Evolutionary conservation across 2,113 vertebrate genomes (phyloP).

Genomic region (Melanerpes aurifrons): DNA sequence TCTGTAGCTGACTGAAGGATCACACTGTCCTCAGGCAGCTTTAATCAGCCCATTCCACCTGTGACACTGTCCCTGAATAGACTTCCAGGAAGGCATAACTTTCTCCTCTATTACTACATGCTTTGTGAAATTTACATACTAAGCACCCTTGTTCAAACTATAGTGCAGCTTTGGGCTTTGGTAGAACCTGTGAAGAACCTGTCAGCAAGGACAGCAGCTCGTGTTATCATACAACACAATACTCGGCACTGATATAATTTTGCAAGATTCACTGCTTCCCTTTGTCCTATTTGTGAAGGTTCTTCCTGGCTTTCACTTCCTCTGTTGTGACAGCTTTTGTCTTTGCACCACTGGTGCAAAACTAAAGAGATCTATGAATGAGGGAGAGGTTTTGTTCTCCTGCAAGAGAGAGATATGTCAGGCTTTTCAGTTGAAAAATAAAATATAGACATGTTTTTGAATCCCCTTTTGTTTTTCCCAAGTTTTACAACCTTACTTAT

Average conservation of each 20-base stretch:
- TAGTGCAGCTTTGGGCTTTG: conserved; percentile 16
- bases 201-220: not conserved
- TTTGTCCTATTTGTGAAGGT: conserved; percentile 34
- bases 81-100: not conserved
- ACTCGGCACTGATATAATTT: not conserved
- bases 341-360: conserved; percentile 32
- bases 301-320: conserved; percentile 17
- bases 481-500: conserved; percentile 74
- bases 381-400: conserved; percentile 33
- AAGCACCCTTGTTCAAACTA: not conserved
- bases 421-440: conserved; percentile 58
- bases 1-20: conserved; percentile 3
- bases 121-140: not conserved
- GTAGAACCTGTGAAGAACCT: conserved; percentile 27
- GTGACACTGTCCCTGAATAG: not conserved
- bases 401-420: conserved; percentile 51
- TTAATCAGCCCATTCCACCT: not conserved
- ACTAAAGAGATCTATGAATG: conserved; percentile 45
- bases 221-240: conserved; percentile 3
- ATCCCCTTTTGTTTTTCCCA: conserved; percentile 64
- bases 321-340: conserved; percentile 59
- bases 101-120: not conserved
- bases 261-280: not conserved
- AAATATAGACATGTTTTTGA: conserved; percentile 63
- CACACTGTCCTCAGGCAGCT: not conserved